Evolutionary conservation across 1,140 invertebrate genomes (phyloP).

Genomic region (Eubasilissa regina): DNA sequence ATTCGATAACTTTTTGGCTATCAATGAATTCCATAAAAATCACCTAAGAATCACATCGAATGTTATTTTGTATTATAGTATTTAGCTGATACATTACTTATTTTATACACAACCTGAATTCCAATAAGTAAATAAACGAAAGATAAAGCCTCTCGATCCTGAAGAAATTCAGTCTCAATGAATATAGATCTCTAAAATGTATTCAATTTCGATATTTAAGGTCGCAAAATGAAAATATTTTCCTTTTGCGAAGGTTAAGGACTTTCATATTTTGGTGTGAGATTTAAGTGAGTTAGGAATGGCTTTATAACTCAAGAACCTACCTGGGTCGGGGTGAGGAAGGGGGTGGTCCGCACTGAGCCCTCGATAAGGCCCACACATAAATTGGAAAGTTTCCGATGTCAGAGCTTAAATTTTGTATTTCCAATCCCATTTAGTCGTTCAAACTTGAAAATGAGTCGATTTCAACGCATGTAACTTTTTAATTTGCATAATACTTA

Average conservation of each 20-base stretch:
- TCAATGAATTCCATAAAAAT: too few relatives aligned
- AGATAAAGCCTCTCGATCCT: too few relatives aligned
- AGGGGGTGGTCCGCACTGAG: slow-evolving; percentile 42
- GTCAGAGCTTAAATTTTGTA: slow-evolving; percentile 58
- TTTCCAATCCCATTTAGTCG: slow-evolving; percentile 46
- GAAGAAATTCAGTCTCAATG: too few relatives aligned
- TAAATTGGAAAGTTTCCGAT: slow-evolving; percentile 58
- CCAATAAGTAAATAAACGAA: too few relatives aligned
- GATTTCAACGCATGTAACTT: slow-evolving; percentile 35
- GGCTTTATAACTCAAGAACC: slow-evolving; percentile 55
- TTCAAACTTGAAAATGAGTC: slow-evolving; percentile 38
- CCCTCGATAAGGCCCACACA: slow-evolving; percentile 55
- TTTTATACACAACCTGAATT: too few relatives aligned
- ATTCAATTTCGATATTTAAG: slow-evolving; percentile 31
- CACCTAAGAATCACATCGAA: too few relatives aligned
- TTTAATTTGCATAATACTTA: slow-evolving; percentile 35
- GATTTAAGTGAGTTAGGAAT: slow-evolving; percentile 59
- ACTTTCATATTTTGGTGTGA: slow-evolving; percentile 41
- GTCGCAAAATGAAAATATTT: slow-evolving; percentile 46
- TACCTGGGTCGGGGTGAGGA: slow-evolving; percentile 13
- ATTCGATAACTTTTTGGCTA: too few relatives aligned
- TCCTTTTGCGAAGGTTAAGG: slow-evolving; percentile 47
- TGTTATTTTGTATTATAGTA: too few relatives aligned
- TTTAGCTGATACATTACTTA: too few relatives aligned
- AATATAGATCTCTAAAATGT: background rate